These are phyloP conservation scores for Hecatera dysodea DNA, from an alignment of 2,888 invertebrate genomes.

Conservation along the genomic window DNA sequence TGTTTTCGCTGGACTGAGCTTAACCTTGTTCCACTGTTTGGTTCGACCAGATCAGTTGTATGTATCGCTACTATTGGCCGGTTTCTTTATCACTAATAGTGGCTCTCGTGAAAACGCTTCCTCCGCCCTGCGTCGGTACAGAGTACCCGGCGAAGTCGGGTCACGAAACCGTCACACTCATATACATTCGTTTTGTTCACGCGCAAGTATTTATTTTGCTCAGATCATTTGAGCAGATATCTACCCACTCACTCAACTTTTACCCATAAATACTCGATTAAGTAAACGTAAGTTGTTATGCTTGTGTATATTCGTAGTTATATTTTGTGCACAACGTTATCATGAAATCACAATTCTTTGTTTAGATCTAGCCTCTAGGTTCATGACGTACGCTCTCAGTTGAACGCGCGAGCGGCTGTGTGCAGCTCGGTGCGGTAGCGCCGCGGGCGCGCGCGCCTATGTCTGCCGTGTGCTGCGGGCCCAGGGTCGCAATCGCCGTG, in stretches of 20 bases:
- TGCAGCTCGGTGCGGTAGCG: constrained; percentile 20
- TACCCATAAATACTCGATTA: background rate
- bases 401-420: constrained; percentile 26
- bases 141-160: background rate
- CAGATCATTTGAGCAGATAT: too few relatives aligned
- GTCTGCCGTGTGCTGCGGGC: constrained; percentile 31
- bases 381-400: constrained; percentile 58
- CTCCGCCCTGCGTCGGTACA: too few relatives aligned
- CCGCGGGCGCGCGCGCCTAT: constrained; percentile 13
- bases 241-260: background rate
- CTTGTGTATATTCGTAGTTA: constrained; percentile 14
- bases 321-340: constrained; percentile 49
- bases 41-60: too few relatives aligned
- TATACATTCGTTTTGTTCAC: background rate
- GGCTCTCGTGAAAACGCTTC: background rate
- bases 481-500: constrained; percentile 42
- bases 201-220: background rate
- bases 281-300: background rate
- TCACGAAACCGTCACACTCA: background rate
- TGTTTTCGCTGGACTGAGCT: too few relatives aligned
- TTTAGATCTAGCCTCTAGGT: constrained; percentile 71
- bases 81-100: background rate
- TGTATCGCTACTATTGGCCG: too few relatives aligned
- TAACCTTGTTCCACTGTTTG: too few relatives aligned
- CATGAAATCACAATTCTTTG: constrained; percentile 70